Evolutionary conservation across 2,797 vertebrate species (phyloP).

Genomic region (Typhlichthys eigenmanni): DNA sequence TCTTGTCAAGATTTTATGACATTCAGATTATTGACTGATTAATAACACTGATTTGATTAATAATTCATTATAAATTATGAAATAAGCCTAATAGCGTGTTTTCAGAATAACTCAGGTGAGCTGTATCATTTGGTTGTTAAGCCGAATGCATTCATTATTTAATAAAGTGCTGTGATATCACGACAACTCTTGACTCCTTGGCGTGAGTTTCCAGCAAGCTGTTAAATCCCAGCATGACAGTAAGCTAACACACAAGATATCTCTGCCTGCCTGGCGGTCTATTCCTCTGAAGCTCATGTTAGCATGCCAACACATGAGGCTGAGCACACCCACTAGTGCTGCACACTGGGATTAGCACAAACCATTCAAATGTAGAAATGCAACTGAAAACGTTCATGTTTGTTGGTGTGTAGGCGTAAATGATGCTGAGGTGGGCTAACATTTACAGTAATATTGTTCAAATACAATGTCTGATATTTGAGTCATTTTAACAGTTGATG

Average conservation of each 20-base stretch:
- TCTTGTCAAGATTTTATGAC: too few relatives aligned
- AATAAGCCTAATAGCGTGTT: too few relatives aligned
- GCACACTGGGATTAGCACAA: conserved; percentile 51
- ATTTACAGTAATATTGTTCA: conserved; percentile 5
- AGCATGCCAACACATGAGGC: conserved; percentile 50
- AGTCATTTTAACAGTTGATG: neutral
- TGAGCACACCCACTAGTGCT: conserved; percentile 54
- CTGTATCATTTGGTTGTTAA: too few relatives aligned
- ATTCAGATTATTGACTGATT: too few relatives aligned
- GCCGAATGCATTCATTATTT: too few relatives aligned
- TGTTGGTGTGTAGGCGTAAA: conserved; percentile 28
- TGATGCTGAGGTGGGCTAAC: conserved; percentile 12
- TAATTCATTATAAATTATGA: too few relatives aligned
- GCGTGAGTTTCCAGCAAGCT: conserved; percentile 51
- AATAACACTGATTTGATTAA: too few relatives aligned
- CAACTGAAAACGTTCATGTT: conserved; percentile 29
- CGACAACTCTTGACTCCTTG: conserved; percentile 40
- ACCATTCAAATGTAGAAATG: conserved; percentile 46
- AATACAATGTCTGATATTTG: neutral
- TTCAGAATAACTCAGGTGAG: too few relatives aligned
- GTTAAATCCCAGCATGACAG: conserved; percentile 52
- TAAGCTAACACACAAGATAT: conserved; percentile 51
- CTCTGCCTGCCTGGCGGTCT: conserved; percentile 18
- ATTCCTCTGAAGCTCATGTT: conserved; percentile 53
- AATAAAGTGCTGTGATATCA: too few relatives aligned